Base-by-base conservation (phyloP, 2,113 vertebrate species). In the Hyaena hyaena region DNA sequence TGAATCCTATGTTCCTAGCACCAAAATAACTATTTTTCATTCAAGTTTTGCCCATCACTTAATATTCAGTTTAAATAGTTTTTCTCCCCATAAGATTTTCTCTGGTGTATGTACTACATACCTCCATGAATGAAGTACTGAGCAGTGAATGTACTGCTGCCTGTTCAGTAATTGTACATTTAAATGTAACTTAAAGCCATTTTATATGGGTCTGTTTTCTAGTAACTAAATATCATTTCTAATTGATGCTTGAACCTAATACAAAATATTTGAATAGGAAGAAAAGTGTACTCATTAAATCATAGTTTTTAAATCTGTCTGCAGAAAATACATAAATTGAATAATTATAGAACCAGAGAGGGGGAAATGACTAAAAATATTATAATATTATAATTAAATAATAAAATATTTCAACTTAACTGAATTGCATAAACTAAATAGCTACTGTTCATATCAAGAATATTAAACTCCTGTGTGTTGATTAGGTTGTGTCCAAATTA, bases 341-440 rank as follows among this genome's bases (percentile, higher is more conserved):
- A 39, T 95, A 66, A 84, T 90, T 90, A 93, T n/a, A 9, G 71
- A 93, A 63, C 23, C n/a, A 80, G 63, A 88, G 23, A 45, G 26
- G 33, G 26, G 6, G 6, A 84, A 84, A 73, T 93, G 17, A 71
- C 21, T 61, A 35, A 35, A 35, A 35, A 35, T 35, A 35, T 35
- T 35, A 35, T 35, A 35, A 35, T 35, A 35, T 35, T 35, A 35
- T 35, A 35, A 35, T 35, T 35, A 35, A 35, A 35, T 35, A 35
- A 66, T 14, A 19, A 50, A 74, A 12, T 96, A 12, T 84, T 96
- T 76, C 55, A 95, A 81, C 19, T 63, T 16, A 50, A 43, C 35
- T 89, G 43, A 86, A 81, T 55, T 85, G 19, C 26, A 71, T 76
- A 68, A 74, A 84, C 21, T 68, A 88, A 91, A 74, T 87, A 66